Percentiles rank a stretch among this genome's conserved stretches.
Conservation (phyloP, 2,888 invertebrate species). For the Rhagonycha fulva region DNA sequence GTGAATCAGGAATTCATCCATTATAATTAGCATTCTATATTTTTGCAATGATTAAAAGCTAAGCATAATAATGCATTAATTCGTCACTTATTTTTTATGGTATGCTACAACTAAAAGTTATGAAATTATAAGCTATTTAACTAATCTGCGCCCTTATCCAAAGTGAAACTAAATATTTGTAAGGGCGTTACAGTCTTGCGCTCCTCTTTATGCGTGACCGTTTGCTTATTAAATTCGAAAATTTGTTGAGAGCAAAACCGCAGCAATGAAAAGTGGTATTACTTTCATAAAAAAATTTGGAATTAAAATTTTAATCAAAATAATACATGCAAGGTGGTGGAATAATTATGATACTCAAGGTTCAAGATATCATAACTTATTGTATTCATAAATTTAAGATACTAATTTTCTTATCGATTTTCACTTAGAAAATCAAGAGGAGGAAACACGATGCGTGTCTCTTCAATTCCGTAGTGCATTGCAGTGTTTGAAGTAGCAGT, state of each 20-base stretch:
- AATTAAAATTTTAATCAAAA: neutral
- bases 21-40: neutral
- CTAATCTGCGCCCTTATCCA: neutral
- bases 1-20: neutral
- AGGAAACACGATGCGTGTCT: slow-evolving; percentile 60
- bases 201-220: neutral
- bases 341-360: neutral
- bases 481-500: slow-evolving; percentile 77
- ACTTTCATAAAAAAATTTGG: neutral
- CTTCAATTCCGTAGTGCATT: slow-evolving; percentile 97
- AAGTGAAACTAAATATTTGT: neutral
- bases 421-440: slow-evolving; percentile 5
- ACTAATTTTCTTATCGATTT: neutral
- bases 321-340: neutral
- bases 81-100: neutral
- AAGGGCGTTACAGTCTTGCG: neutral
- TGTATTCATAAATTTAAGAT: neutral
- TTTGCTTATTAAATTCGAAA: neutral
- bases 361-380: neutral
- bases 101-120: neutral
- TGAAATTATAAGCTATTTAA: neutral
- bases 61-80: no score
- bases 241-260: neutral
- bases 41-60: no score
- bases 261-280: neutral